Conservation (phyloP, 2,797 vertebrate genomes). For the Eidolon dupreanum region DNA sequence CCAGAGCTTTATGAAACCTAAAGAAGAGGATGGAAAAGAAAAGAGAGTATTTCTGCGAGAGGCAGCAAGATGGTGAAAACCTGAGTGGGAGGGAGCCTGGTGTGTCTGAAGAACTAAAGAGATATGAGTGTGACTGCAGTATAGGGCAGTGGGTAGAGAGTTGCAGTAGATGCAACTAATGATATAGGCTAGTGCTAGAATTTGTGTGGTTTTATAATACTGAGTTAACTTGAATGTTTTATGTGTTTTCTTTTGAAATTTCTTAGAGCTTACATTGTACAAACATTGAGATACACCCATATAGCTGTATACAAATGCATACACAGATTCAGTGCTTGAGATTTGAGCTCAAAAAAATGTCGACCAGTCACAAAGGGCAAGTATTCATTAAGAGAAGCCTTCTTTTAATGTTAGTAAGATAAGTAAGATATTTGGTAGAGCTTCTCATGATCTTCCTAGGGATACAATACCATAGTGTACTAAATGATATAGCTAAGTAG, state of each 20-base stretch:
- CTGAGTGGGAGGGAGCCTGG: neutral
- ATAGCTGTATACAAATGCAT: neutral
- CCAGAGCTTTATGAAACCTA: neutral
- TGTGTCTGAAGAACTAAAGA: neutral
- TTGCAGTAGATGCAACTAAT: neutral
- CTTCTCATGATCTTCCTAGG: neutral
- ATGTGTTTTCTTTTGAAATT: neutral
- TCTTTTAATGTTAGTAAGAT: neutral
- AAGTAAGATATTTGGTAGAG: neutral
- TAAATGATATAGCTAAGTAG: neutral
- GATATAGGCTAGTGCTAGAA: neutral
- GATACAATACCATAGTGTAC: neutral
- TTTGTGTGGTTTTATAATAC: neutral
- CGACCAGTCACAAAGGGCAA: neutral
- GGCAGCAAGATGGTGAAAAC: neutral
- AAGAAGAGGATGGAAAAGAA: neutral
- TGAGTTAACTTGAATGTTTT: neutral
- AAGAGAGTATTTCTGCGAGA: neutral
- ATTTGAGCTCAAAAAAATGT: neutral
- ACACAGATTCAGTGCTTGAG: neutral
- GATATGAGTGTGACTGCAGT: neutral
- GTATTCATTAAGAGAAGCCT: neutral
- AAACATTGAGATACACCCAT: neutral
- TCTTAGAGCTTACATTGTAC: neutral
- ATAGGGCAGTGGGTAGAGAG: neutral